Evolutionary conservation across 23 tunicate genomes (phyloP), one percentile per base, ranked within the genome.

Genomic region (Corella eumyota): DNA sequence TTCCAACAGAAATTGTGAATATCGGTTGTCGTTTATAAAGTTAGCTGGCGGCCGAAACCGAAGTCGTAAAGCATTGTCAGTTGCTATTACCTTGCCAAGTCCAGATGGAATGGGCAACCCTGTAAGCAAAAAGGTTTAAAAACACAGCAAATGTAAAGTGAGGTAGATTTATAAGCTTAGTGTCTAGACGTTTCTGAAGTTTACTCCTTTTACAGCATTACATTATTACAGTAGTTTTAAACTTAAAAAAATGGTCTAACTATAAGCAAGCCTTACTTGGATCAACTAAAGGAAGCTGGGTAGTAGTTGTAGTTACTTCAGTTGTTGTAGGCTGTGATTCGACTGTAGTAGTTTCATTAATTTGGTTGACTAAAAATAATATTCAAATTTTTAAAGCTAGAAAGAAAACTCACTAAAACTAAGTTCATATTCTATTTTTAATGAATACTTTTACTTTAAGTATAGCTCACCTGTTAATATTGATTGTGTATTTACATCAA

Each of bases 211-310:
- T n/a, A n/a, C n/a, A n/a, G n/a, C n/a, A n/a, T n/a, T n/a, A n/a
- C n/a, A n/a, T n/a, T n/a, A n/a, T n/a, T n/a, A n/a, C n/a, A n/a
- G n/a, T n/a, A n/a, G n/a, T n/a, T n/a, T n/a, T n/a, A n/a, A n/a
- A n/a, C n/a, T n/a, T n/a, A n/a, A n/a, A n/a, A n/a, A n/a, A n/a
- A n/a, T n/a, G n/a, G n/a, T n/a, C n/a, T n/a, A n/a, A n/a, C n/a
- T n/a, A n/a, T n/a, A n/a, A n/a, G n/a, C n/a, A n/a, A n/a, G n/a
- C 24, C 60, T 4, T 23, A 54, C 60, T 54, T 54, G 60, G 31
- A 15, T 54, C 60, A 1, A 4, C 30, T 17, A 54, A 28, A 28
- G 60, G 27, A 24, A 25, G 4, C 3, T 32, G 60, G 3, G 60
- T 34, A 3, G 60, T n/a, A 2, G 60, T 54, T 4, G 60, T 54